Percentiles rank a stretch among this genome's conserved stretches.
Conservation (phyloP, 2,113 vertebrate genomes). For the Carettochelys insculpta region DNA sequence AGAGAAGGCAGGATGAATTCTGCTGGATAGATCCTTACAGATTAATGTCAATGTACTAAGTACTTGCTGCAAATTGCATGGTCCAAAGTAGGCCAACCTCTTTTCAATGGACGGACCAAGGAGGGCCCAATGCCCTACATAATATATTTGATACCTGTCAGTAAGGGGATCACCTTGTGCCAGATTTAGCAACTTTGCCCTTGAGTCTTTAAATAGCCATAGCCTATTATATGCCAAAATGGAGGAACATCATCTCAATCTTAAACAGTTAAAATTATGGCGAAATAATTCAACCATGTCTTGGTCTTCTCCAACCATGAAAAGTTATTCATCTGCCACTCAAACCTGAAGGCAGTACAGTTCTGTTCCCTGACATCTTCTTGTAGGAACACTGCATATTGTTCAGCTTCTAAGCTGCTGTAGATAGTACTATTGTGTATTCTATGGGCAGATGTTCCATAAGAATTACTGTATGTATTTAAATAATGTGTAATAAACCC, state of each 20-base stretch:
- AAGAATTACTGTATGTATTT: constrained; percentile 45
- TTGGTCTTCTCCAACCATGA: not conserved
- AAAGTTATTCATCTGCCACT: constrained; percentile 27
- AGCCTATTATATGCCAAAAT: not conserved
- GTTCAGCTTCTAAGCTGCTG: not conserved
- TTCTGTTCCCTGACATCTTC: not conserved
- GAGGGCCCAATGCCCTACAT: not conserved
- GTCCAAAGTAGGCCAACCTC: not conserved
- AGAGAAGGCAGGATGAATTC: not conserved
- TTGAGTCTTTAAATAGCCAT: not conserved
- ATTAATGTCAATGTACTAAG: not conserved
- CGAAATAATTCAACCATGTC: constrained; percentile 19
- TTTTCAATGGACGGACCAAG: not conserved
- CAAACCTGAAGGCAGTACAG: not conserved
- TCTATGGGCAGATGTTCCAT: constrained; percentile 4
- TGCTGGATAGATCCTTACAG: not conserved
- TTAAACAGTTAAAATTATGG: constrained; percentile 7
- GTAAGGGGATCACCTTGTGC: not conserved
- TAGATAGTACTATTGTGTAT: not conserved
- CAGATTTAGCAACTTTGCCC: not conserved
- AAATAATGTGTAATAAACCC: constrained; percentile 27
- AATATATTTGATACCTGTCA: not conserved
- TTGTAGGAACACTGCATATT: not conserved
- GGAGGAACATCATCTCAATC: constrained; percentile 24
- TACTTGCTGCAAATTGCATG: not conserved